Evolutionary conservation across 2,888 invertebrate genomes (phyloP).

Genomic region (Microchrysa polita): DNA sequence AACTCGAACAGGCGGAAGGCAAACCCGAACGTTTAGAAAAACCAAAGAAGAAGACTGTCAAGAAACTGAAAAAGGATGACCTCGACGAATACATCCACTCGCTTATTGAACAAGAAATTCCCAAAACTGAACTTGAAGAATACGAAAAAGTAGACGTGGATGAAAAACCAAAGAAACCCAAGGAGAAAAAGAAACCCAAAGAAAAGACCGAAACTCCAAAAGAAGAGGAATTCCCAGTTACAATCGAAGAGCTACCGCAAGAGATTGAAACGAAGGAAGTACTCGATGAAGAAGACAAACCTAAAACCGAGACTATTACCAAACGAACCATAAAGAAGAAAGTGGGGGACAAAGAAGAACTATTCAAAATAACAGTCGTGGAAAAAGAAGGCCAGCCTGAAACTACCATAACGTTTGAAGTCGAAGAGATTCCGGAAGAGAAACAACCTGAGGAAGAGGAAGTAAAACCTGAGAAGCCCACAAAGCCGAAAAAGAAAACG

Average conservation of each 20-base stretch:
- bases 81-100: conserved; percentile 55
- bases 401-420: conserved; percentile 63
- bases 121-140: conserved; percentile 49
- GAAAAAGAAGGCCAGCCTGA: conserved; percentile 63
- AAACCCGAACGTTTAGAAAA: conserved; percentile 52
- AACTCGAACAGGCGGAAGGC: conserved; percentile 48
- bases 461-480: conserved; percentile 57
- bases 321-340: conserved; percentile 60
- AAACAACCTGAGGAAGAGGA: conserved; percentile 21
- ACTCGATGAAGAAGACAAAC: conserved; percentile 55
- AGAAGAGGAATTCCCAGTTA: conserved; percentile 49
- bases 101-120: conserved; percentile 59
- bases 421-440: conserved; percentile 60
- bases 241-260: conserved; percentile 61
- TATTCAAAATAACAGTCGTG: conserved; percentile 62
- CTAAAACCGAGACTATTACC: conserved; percentile 58
- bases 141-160: conserved; percentile 34
- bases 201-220: conserved; percentile 14
- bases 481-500: conserved; percentile 56
- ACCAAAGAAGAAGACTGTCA: conserved; percentile 52
- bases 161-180: conserved; percentile 54
- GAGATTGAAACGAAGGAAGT: conserved; percentile 60
- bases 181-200: conserved; percentile 53
- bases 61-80: conserved; percentile 57
- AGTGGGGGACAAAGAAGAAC: conserved; percentile 55